Conservation (phyloP, 2,797 vertebrate species). For the Psittacula derbiana region DNA sequence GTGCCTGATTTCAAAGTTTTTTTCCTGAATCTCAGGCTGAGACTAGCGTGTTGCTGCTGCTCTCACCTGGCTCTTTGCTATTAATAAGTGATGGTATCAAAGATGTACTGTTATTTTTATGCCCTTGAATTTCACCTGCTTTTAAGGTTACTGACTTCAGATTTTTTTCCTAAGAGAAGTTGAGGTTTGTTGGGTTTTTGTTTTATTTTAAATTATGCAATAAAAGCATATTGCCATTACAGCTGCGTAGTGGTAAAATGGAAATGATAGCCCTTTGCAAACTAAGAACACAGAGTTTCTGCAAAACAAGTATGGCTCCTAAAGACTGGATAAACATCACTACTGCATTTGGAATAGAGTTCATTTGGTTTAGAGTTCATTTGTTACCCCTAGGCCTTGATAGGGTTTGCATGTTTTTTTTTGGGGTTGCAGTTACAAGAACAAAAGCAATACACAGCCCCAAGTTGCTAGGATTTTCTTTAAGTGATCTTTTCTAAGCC, state of each 20-base stretch:
- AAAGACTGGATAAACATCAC: background rate
- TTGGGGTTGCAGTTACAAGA: background rate
- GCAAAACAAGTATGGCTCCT: background rate
- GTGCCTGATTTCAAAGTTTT: background rate
- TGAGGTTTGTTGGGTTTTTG: background rate
- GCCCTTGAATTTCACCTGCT: background rate
- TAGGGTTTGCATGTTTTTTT: background rate
- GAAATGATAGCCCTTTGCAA: background rate
- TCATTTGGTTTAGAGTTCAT: background rate
- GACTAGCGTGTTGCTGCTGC: background rate
- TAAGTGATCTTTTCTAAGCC: background rate
- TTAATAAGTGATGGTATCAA: background rate
- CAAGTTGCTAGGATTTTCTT: background rate
- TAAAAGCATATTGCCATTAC: background rate
- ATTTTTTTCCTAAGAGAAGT: background rate
- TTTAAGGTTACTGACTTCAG: background rate
- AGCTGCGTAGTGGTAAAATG: background rate
- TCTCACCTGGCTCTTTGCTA: background rate
- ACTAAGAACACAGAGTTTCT: background rate
- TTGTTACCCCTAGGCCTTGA: background rate
- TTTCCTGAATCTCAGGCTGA: slow-evolving; percentile 2
- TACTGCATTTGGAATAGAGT: background rate
- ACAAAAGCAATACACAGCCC: background rate
- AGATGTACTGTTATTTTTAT: background rate
- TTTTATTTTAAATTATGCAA: background rate